Conservation (phyloP, 2,113 vertebrate genomes). For the Chaetodon auriga region DNA sequence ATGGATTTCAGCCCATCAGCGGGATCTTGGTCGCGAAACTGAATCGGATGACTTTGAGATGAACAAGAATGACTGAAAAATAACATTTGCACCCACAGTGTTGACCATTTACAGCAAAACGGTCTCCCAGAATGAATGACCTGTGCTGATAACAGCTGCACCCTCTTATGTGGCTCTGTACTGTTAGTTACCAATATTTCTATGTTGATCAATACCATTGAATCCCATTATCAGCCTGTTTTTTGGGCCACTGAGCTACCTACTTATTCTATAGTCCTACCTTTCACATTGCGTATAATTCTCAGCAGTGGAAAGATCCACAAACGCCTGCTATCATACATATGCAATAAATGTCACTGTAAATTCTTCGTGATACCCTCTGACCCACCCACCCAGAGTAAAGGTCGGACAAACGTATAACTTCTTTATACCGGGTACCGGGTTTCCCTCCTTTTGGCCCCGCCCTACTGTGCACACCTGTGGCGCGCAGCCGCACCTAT, state of each 20-base stretch:
- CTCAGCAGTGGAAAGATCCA: not conserved
- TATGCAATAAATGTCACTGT: not conserved
- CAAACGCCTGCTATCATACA: not conserved
- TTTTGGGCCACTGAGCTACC: not conserved
- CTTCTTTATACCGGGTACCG: not conserved
- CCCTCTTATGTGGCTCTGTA: not conserved
- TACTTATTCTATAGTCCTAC: not conserved
- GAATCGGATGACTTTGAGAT: not conserved
- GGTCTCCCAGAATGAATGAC: not conserved
- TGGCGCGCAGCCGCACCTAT: conserved; percentile 56
- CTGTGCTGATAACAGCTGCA: not conserved
- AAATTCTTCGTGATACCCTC: not conserved
- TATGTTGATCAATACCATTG: not conserved
- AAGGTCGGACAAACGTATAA: conserved; percentile 21
- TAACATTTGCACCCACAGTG: not conserved
- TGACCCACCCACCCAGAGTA: conserved; percentile 9
- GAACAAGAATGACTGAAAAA: not conserved
- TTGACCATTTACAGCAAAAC: not conserved
- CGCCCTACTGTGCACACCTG: conserved; percentile 62
- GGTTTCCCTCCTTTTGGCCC: not conserved
- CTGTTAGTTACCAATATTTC: not conserved
- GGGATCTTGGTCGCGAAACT: not conserved
- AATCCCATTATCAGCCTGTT: not conserved
- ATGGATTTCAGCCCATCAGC: too few relatives aligned
- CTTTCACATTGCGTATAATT: too few relatives aligned